phyloP scores from a whole-genome alignment of 1,140 invertebrate genomes.

The Harlomillsia oculata region DNA sequence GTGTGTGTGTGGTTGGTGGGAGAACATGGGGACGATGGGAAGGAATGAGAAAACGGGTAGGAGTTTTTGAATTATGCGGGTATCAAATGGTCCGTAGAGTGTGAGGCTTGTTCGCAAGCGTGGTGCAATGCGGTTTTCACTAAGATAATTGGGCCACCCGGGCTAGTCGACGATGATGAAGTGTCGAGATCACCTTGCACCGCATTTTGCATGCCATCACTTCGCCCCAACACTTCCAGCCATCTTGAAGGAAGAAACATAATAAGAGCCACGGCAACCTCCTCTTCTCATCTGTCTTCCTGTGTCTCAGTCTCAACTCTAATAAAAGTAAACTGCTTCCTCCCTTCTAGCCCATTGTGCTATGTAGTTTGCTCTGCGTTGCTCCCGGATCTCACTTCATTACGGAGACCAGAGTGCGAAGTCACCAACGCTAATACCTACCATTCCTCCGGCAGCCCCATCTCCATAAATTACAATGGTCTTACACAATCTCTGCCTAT shows the following conservation, averaged over 20 bases:
- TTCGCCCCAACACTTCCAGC: conserved; percentile 11
- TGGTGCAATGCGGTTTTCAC: conserved; percentile 29
- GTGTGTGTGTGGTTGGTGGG: too few species aligned
- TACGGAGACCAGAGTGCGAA: background rate
- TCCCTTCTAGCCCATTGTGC: conserved; percentile 10
- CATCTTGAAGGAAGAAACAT: background rate
- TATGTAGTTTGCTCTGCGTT: conserved; percentile 7
- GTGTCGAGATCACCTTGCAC: conserved; percentile 35
- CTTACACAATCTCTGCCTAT: too few species aligned
- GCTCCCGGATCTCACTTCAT: conserved; percentile 10
- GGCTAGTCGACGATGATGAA: conserved; percentile 35
- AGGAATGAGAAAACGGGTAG: conserved; percentile 3
- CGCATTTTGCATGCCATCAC: conserved; percentile 36
- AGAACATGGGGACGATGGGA: background rate
- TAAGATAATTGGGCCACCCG: conserved; percentile 36
- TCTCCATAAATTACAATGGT: conserved; percentile 34
- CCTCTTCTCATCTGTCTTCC: background rate
- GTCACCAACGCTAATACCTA: background rate
- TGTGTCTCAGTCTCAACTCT: background rate
- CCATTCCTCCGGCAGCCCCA: conserved; percentile 19
- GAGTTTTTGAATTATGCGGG: conserved; percentile 29
- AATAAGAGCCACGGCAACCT: too few species aligned
- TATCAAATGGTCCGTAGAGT: conserved; percentile 34
- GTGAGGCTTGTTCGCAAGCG: conserved; percentile 34
- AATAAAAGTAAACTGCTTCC: conserved; percentile 11